These are phyloP conservation scores for Amblyjoppa fuscipennis DNA, from an alignment of 2,888 invertebrate species.

Conservation along the genomic window DNA sequence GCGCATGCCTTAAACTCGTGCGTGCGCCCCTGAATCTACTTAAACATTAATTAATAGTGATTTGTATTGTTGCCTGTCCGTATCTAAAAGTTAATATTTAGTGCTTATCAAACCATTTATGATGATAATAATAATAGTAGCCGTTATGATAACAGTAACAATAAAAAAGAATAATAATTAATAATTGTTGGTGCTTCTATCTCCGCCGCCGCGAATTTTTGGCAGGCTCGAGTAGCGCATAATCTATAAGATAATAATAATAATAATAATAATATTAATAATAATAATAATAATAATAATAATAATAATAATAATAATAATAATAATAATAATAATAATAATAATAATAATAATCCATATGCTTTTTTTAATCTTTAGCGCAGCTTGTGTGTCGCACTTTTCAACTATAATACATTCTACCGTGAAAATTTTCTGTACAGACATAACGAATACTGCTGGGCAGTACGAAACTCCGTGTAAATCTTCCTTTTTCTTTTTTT, in stretches of 20 bases:
- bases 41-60: conserved; percentile 67
- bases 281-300: conserved; percentile 61
- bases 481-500: conserved; percentile 54
- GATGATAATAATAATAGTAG: conserved; percentile 70
- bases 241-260: conserved; percentile 61
- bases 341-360: conserved; percentile 54
- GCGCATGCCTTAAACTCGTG: conserved; percentile 21
- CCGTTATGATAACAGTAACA: conserved; percentile 71
- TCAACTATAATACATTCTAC: conserved; percentile 69
- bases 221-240: conserved; percentile 49
- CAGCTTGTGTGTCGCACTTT: conserved; percentile 51
- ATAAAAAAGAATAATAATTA: conserved; percentile 70
- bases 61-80: conserved; percentile 76
- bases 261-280: conserved; percentile 57
- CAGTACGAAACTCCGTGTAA: conserved; percentile 71
- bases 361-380: conserved; percentile 58
- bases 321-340: conserved; percentile 60
- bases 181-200: conserved; percentile 61
- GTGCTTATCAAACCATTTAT: conserved; percentile 76
- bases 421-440: conserved; percentile 70
- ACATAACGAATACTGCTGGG: conserved; percentile 72
- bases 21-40: conserved; percentile 45
- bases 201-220: conserved; percentile 37
- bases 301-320: conserved; percentile 57
- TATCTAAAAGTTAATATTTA: conserved; percentile 76